Conservation (phyloP, 2,888 invertebrate genomes). For the Pandemis cinnamomeana region DNA sequence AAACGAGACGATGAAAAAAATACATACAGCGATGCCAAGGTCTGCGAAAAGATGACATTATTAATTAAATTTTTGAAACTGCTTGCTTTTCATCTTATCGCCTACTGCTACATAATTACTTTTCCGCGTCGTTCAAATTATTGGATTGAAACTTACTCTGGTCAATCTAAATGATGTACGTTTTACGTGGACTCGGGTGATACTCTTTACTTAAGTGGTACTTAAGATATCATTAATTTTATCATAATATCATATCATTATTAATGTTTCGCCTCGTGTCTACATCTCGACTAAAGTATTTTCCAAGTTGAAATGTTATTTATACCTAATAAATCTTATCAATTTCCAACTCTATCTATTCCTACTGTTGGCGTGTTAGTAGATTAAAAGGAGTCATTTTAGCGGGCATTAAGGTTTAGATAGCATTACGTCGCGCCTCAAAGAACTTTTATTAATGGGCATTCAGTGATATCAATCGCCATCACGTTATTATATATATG, state of each 20-base stretch:
- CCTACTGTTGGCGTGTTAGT: constrained; percentile 54
- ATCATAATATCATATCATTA: constrained; percentile 49
- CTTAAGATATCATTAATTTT: constrained; percentile 42
- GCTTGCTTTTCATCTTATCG: background rate
- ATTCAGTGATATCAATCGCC: constrained; percentile 6
- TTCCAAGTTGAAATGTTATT: constrained; percentile 52
- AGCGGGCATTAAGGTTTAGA: constrained; percentile 42
- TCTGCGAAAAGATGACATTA: background rate
- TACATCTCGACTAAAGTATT: constrained; percentile 50
- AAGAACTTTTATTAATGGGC: constrained; percentile 1
- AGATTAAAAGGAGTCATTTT: constrained; percentile 52
- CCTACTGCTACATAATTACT: background rate
- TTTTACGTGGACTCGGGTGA: constrained; percentile 31
- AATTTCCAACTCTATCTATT: constrained; percentile 49
- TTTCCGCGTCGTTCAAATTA: background rate
- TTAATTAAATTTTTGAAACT: background rate
- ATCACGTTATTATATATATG: constrained; percentile 12
- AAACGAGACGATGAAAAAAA: background rate
- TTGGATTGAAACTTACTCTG: background rate
- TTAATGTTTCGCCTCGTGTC: constrained; percentile 43
- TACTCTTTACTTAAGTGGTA: constrained; percentile 29
- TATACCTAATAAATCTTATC: constrained; percentile 42
- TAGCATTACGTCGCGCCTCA: constrained; percentile 20
- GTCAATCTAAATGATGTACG: constrained; percentile 25
- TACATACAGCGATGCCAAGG: background rate